Base-by-base conservation (phyloP, 2,797 vertebrate genomes). In the Sebastes hubbsi region DNA sequence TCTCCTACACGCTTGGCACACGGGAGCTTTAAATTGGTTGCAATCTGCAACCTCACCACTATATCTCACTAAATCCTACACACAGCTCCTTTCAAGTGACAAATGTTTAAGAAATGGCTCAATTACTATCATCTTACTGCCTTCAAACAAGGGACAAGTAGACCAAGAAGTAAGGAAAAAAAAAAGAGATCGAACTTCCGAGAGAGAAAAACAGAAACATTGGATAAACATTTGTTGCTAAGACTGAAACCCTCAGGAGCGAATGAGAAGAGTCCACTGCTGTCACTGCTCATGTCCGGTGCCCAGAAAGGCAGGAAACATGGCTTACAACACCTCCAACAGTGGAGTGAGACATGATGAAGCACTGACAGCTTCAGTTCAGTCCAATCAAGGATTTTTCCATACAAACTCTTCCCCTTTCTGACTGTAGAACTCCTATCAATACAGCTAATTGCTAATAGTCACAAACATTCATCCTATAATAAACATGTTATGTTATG, bases 381-480 rank as follows among this genome's bases (percentile, higher is more conserved):
- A 59, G 58, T 54, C 69, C 25, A 69, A 4, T 56, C 22, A n/a
- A 52, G 73, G 22, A 9, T 30, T 75, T 76, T 69, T 73, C 65
- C 54, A 34, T 8, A 11, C 5, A 20, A 52, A 56, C 22, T n/a
- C 16, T 24, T 38, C 32, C 38, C 54, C 11, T 46, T 13, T 66
- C 25, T 72, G 27, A 14, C 64, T 71, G n/a, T 67, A 16, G 8
- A 25, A 49, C 30, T 59, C 34, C 36, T 12, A 69, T 38, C 27
- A 16, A 54, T 6, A 67, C 58, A 56, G 38, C 18, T 32, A 42
- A 29, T 62, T 58, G 49, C 63, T 65, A 55, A 32, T 72, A 61
- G 30, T 71, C 67, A 78, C 68, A 59, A 75, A 88, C 68, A 69
- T 79, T 76, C 24, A 73, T 46, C 6, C 34, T 30, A 71, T 69